Evolutionary conservation across 1,140 invertebrate species (phyloP), one percentile per base, ranked within the genome.

Genomic region (Saccostrea glomerata): DNA sequence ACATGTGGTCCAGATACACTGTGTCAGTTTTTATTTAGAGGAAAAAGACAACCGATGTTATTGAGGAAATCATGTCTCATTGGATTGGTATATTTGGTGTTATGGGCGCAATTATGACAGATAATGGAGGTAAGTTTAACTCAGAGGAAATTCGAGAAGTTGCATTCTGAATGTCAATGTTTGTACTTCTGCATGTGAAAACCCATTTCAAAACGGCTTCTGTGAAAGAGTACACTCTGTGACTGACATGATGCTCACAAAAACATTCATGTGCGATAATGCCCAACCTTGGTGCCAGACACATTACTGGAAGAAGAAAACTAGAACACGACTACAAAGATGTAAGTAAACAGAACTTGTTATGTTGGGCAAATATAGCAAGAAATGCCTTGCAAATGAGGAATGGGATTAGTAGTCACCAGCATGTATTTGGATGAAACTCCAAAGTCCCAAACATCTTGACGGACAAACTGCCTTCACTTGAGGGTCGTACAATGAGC

Each of bases 141-240:
- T 89, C 87, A 13, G 90, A 92, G 60, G 88, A 90, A 58, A 88
- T 91, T 56, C 77, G 86, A 20, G 91, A 92, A 55, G 85, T 89
- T 17, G 40, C 17, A 91, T 91, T 40, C 60, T 91, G 70, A 90
- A 90, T 58, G 84, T 92, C 30, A 55, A 86, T 54, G 60, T 91
- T 25, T 90, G 83, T 58, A 90, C 87, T 13, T 91, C 87, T 13
- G 40, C 91, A 87, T 85, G 30, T 54, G 56, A 84, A 30, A 91
- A 85, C 66, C 88, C 88, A 17, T 90, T 87, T 56, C 87, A 88
- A 56, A 91, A 90, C 86, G 88, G 90, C n/a, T 25, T 90, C 12
- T 89, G 90, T 88, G 88, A 89, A 82, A 17, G 85, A 82, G 73
- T 86, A 1, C 88, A 91, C 87, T 63, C 86, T 23, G 54, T 89